Conservation (phyloP, 1,140 invertebrate genomes). For the Sitodiplosis mosellana region DNA sequence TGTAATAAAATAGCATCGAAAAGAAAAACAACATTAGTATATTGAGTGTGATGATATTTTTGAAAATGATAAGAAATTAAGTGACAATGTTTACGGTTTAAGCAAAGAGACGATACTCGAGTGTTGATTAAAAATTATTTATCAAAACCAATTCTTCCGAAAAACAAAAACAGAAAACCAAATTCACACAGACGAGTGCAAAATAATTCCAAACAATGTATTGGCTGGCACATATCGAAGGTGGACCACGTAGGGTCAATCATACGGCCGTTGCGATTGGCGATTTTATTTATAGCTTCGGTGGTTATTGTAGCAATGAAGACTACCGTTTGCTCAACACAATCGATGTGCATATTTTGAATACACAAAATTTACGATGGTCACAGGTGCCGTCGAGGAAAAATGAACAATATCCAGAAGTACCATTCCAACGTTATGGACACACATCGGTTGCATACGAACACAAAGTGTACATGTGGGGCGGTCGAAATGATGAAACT, state of each 20-base stretch:
- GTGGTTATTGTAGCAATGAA: conserved; percentile 70
- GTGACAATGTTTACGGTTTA: background rate
- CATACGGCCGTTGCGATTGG: conserved; percentile 75
- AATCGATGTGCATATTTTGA: conserved; percentile 76
- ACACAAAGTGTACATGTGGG: conserved; percentile 67
- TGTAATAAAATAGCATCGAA: no score
- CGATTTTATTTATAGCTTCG: conserved; percentile 74
- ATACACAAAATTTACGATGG: conserved; percentile 50
- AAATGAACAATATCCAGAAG: conserved; percentile 24
- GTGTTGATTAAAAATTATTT: no score
- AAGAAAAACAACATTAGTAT: no score
- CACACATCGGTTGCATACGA: conserved; percentile 68
- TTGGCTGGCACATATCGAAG: conserved; percentile 69
- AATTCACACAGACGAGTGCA: no score
- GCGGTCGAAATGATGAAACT: conserved; percentile 68
- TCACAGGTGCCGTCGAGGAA: conserved; percentile 17
- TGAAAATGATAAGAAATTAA: no score
- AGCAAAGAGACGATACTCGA: background rate
- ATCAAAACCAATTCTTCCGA: no score
- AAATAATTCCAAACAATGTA: conserved; percentile 27
- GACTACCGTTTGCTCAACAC: conserved; percentile 47
- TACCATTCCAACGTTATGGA: conserved; percentile 51
- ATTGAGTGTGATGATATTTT: no score
- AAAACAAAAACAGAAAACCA: no score
- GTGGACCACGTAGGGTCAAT: conserved; percentile 52